Evolutionary conservation across 1,140 invertebrate species (phyloP).

Genomic region (Meloidogyne floridensis): DNA sequence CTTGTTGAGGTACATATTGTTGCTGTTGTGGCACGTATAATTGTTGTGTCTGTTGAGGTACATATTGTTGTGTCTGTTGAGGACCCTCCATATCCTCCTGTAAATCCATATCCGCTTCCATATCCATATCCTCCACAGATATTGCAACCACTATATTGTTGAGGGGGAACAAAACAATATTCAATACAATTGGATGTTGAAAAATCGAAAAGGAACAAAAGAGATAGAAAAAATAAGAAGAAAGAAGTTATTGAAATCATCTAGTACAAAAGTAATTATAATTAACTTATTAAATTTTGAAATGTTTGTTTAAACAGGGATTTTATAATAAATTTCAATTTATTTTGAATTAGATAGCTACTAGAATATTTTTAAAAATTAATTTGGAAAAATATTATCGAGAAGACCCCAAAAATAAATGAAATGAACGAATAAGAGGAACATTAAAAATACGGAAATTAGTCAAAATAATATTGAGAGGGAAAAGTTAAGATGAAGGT

Average conservation of each 20-base stretch:
- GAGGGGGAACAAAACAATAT: not conserved
- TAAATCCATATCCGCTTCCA: not conserved
- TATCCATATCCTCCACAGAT: not conserved
- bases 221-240: not conserved
- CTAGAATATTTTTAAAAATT: too few relatives aligned
- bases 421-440: not conserved
- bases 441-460: conserved; percentile 7
- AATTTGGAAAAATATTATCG: not conserved
- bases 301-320: too few relatives aligned
- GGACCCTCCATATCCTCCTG: not conserved
- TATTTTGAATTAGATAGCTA: too few relatives aligned
- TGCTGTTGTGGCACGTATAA: not conserved
- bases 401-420: not conserved
- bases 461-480: not conserved
- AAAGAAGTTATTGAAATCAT: not conserved
- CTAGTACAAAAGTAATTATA: not conserved
- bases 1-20: not conserved
- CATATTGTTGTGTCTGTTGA: not conserved
- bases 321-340: too few relatives aligned
- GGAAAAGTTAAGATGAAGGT: too few relatives aligned
- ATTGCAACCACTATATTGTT: not conserved
- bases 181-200: not conserved
- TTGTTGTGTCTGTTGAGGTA: too few relatives aligned
- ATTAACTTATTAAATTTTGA: too few relatives aligned
- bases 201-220: not conserved